Evolutionary conservation across 2,888 invertebrate genomes (phyloP), one percentile per base, ranked within the genome.

Genomic region (Noctua janthe): DNA sequence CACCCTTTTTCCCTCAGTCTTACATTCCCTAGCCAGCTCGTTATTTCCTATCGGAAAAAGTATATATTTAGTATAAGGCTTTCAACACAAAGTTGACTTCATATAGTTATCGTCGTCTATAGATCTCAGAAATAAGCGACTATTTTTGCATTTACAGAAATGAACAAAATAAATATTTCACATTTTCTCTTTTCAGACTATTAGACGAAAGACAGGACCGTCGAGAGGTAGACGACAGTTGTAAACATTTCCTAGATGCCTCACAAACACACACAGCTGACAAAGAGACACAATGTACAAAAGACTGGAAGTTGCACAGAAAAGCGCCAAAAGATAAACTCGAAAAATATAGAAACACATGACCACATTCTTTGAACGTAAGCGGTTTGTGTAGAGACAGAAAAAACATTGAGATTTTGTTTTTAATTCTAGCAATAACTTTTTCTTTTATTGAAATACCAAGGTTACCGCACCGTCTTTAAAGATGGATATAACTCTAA

Each of bases 321-420:
- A 81, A 82, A 80, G 76, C 72, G 71, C 47, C 69, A 51, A 78
- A 71, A 83, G 83, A 85, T 82, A 79, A 88, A 82, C 72, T 82
- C 81, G 74, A 88, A 81, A 76, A 75, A 74, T 79, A 83, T 76
- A 79, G 54, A 73, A 70, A 80, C 80, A 80, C 76, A 80, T 56
- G 70, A 82, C 62, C 78, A 84, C 77, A 71, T 78, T 83, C 83
- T 83, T 78, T 78, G 80, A 78, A 66, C 59, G 69, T 76, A 75
- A 81, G 77, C 69, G 71, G 67, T 77, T 69, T 83, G 76, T 74
- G 83, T 79, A 88, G n/a, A 4, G 81, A 70, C 72, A 81, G 78
- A 69, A 80, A 1, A 74, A 77, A 72, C 59, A 70, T 51, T 43
- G 5, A 1, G 15, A 15, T 15, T 13, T n/a, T 35, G 6, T 15